Evolutionary conservation across 2,797 vertebrate species (phyloP).

Genomic region (Sebastes ruberrimus): DNA sequence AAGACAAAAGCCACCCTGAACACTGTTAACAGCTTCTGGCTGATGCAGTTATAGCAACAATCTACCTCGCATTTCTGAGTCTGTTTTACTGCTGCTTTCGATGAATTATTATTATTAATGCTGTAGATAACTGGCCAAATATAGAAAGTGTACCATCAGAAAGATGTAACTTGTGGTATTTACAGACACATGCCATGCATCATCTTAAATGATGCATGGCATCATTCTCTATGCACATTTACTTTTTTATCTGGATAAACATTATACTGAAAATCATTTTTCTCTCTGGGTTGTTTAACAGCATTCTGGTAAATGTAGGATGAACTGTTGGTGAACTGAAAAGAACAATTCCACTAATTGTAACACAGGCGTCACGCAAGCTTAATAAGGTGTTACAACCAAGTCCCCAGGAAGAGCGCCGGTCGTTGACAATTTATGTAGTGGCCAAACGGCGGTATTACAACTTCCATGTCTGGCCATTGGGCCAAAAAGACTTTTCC

Average conservation of each 20-base stretch:
- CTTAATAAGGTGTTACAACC: background rate
- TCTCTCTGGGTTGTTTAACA: background rate
- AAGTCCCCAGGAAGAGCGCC: background rate
- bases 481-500: no score
- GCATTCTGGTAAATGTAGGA: background rate
- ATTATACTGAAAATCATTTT: background rate
- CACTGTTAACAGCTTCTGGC: slow-evolving; percentile 2
- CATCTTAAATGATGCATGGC: background rate
- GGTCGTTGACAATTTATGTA: no score
- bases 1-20: slow-evolving; percentile 26
- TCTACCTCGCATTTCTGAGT: background rate
- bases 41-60: background rate
- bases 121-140: background rate
- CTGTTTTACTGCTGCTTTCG: background rate
- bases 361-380: background rate
- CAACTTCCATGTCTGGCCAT: no score
- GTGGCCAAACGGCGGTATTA: no score
- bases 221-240: background rate
- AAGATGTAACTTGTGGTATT: background rate
- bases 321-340: background rate
- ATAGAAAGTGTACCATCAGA: background rate
- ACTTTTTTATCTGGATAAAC: background rate
- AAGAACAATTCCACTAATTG: background rate
- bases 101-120: background rate
- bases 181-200: background rate